Conservation (phyloP, 2,113 vertebrate genomes). For the Protobothrops flavoviridis region DNA sequence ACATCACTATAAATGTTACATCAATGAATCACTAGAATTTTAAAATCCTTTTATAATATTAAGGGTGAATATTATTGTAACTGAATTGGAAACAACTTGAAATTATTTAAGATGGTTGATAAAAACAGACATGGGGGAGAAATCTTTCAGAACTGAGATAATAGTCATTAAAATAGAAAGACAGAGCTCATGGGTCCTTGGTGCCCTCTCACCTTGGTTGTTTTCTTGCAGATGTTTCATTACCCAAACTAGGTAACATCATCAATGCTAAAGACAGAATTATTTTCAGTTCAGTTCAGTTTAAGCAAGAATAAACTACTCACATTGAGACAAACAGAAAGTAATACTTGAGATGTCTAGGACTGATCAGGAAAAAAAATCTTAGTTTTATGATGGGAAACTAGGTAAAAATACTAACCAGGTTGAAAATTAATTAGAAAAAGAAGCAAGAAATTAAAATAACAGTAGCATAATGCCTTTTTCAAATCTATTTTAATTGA, state of each 20-base stretch:
- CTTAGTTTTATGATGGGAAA: background rate
- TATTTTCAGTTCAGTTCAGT: background rate
- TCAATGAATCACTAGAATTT: background rate
- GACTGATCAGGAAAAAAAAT: background rate
- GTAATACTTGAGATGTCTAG: background rate
- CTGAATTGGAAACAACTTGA: background rate
- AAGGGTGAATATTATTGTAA: background rate
- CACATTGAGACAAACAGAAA: background rate
- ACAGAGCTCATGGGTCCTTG: background rate
- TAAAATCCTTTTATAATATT: background rate
- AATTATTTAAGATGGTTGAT: background rate
- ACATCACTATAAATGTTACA: background rate
- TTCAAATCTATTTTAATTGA: background rate
- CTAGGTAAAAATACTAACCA: background rate
- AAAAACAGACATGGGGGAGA: background rate
- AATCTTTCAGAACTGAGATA: background rate
- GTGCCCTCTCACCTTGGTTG: background rate
- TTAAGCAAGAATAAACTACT: background rate
- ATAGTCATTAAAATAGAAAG: background rate
- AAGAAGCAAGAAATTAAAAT: background rate
- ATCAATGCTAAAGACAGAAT: background rate
- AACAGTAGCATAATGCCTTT: background rate
- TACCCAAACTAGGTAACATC: background rate
- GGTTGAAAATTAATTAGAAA: background rate
- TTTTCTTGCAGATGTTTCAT: background rate